These are phyloP conservation scores for Rhizoglyphus robini DNA, from an alignment of 1,140 invertebrate genomes.

Conservation along the genomic window DNA sequence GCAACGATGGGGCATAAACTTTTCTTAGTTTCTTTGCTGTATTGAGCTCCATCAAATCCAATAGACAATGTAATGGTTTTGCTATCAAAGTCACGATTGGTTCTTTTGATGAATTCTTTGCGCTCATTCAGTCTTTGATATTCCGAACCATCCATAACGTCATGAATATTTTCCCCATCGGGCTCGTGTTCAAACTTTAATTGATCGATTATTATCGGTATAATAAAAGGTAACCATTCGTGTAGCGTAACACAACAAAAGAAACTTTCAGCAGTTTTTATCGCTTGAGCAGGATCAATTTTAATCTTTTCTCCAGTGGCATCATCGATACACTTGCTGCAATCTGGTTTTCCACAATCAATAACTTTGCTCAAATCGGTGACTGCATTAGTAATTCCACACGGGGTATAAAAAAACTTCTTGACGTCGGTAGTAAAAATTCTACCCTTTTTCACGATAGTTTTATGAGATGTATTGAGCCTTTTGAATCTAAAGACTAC, in stretches of 20 bases:
- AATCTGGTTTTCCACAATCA: not conserved
- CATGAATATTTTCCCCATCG: not conserved
- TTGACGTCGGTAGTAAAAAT: not conserved
- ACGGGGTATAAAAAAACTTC: not conserved
- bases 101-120: not conserved
- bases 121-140: not conserved
- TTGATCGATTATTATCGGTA: not conserved
- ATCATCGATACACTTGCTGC: not conserved
- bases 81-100: not conserved
- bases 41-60: not conserved
- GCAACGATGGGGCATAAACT: not conserved
- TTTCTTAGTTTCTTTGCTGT: not conserved
- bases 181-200: not conserved
- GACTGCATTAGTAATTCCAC: not conserved
- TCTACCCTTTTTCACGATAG: not conserved
- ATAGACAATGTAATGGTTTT: not conserved
- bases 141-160: not conserved
- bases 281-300: not conserved
- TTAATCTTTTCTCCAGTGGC: too few species aligned
- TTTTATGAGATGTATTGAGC: not conserved
- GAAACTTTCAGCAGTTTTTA: not conserved
- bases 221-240: not conserved
- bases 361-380: not conserved
- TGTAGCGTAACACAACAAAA: not conserved
- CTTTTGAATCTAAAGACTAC: not conserved